Evolutionary conservation across 1,140 invertebrate species (phyloP).

Genomic region (Hetaerina americana): DNA sequence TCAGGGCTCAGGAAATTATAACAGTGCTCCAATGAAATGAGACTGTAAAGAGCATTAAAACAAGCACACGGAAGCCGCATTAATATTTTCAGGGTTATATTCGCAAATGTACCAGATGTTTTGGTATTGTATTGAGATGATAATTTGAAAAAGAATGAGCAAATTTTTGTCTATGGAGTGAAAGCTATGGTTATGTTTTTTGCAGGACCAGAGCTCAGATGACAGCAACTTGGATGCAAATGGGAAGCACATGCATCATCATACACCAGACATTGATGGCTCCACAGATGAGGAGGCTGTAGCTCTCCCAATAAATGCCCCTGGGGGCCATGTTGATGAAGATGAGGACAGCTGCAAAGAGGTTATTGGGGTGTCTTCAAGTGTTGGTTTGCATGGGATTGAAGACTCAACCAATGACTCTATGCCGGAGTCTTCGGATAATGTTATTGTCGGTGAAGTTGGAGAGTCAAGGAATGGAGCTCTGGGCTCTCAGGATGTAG

Average conservation of each 20-base stretch:
- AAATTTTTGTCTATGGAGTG: too few species aligned
- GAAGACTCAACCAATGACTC: background rate
- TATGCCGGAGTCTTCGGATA: background rate
- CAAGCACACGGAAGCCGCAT: too few species aligned
- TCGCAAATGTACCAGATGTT: too few species aligned
- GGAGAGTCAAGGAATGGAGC: background rate
- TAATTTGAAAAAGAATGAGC: too few species aligned
- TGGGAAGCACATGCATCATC: background rate
- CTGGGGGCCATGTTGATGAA: background rate
- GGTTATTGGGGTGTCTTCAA: background rate
- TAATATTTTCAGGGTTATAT: too few species aligned
- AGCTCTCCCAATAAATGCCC: background rate
- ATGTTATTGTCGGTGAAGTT: background rate
- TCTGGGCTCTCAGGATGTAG: background rate
- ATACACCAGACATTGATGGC: background rate
- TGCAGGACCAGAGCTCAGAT: background rate
- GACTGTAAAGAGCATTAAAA: too few species aligned
- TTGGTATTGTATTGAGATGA: too few species aligned
- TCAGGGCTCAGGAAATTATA: too few species aligned
- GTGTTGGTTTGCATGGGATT: background rate
- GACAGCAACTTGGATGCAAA: background rate
- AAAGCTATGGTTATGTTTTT: too few species aligned
- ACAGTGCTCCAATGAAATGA: too few species aligned
- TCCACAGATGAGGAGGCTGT: background rate
- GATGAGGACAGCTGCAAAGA: background rate